A percentile compares a stretch with the other conserved stretches of the same genome.
phyloP scores from a whole-genome alignment of 1,140 invertebrate genomes.

The Meloidogyne chitwoodi region DNA sequence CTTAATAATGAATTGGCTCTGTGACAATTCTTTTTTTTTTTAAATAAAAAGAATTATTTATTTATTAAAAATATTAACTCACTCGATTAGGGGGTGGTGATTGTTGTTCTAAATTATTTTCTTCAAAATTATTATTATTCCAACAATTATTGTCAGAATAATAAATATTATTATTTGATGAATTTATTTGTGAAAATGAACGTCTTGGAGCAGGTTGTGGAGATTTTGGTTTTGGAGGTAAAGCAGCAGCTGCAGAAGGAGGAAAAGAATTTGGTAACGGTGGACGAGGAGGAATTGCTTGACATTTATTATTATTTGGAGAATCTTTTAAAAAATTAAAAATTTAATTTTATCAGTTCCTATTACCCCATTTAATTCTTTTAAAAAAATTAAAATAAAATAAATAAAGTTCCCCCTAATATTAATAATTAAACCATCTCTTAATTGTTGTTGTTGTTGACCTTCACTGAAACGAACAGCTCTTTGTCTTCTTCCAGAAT shows the following conservation, averaged over 20 bases:
- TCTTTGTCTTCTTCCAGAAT: neutral
- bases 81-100: neutral
- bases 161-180: neutral
- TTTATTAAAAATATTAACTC: too few species aligned
- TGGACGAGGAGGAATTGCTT: neutral
- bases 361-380: too few species aligned
- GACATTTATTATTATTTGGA: neutral
- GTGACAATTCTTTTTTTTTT: neutral
- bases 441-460: neutral
- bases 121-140: neutral
- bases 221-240: constrained; percentile 18
- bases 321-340: neutral
- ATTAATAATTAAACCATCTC: neutral
- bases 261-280: neutral
- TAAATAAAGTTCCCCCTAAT: neutral
- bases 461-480: constrained; percentile 14
- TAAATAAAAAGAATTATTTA: neutral
- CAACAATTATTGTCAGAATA: neutral
- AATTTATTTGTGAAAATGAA: constrained; percentile 1
- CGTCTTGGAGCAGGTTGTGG: constrained; percentile 1
- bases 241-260: neutral
- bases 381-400: too few species aligned
- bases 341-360: too few species aligned
- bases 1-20: neutral
- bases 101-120: neutral